Conservation (phyloP, 2,113 vertebrate species). For the Nanorana parkeri region DNA sequence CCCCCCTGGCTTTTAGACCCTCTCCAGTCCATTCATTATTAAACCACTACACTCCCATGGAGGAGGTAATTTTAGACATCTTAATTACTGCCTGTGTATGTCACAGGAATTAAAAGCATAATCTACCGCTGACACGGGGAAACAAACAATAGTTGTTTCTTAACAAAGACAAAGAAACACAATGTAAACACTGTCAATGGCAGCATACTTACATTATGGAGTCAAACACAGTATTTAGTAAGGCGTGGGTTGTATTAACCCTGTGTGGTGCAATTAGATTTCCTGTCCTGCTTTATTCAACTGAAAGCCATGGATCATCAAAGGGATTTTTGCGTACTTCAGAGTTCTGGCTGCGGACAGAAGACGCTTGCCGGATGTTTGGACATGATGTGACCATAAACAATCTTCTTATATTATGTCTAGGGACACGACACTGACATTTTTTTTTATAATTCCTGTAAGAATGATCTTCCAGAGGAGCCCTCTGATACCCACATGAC, state of each 20-base stretch:
- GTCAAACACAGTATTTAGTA: neutral
- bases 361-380: no score
- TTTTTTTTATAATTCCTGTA: no score
- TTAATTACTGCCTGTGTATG: conserved; percentile 43
- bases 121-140: conserved; percentile 26
- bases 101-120: conserved; percentile 46
- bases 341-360: no score
- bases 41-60: conserved; percentile 20
- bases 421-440: no score
- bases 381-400: no score
- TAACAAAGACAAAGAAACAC: conserved; percentile 12
- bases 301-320: neutral
- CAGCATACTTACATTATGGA: neutral
- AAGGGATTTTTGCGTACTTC: no score
- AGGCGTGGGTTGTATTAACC: neutral
- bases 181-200: conserved; percentile 5
- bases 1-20: conserved; percentile 46
- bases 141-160: conserved; percentile 35
- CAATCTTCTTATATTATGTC: no score
- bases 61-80: conserved; percentile 40
- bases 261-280: neutral
- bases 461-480: no score
- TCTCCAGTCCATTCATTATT: conserved; percentile 39
- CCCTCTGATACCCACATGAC: no score
- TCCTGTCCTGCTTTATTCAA: neutral